These are phyloP conservation scores for Drosophila infuscata DNA, from an alignment of 2,888 invertebrate species.

Conservation along the genomic window DNA sequence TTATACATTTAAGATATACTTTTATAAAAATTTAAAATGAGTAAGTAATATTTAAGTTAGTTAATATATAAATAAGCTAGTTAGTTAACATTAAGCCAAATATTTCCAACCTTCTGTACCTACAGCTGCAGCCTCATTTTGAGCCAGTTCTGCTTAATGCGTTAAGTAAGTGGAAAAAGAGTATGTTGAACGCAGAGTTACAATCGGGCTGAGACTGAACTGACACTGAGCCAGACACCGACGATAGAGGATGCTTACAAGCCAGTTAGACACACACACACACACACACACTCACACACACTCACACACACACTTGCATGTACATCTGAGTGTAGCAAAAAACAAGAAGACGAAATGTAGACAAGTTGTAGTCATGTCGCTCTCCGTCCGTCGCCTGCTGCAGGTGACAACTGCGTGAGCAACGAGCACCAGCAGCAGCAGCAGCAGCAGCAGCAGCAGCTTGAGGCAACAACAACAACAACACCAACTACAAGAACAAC, in stretches of 20 bases:
- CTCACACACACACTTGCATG: background rate
- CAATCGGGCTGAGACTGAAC: conserved; percentile 18
- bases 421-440: conserved; percentile 27
- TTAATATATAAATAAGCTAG: background rate
- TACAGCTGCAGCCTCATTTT: background rate
- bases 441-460: conserved; percentile 29
- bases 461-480: conserved; percentile 14
- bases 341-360: conserved; percentile 70
- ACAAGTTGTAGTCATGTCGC: conserved; percentile 75
- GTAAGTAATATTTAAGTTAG: background rate
- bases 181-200: conserved; percentile 44
- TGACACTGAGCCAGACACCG: background rate
- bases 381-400: conserved; percentile 58
- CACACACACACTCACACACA: conserved; percentile 17
- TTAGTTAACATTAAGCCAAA: background rate
- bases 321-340: background rate
- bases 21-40: background rate
- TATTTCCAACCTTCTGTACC: background rate
- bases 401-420: conserved; percentile 71
- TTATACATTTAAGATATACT: background rate
- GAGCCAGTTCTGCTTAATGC: conserved; percentile 53
- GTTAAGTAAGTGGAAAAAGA: conserved; percentile 76
- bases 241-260: conserved; percentile 28
- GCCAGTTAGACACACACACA: conserved; percentile 30
- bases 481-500: conserved; percentile 35